Conservation (phyloP, 1,140 invertebrate genomes). For the Galleria mellonella region DNA sequence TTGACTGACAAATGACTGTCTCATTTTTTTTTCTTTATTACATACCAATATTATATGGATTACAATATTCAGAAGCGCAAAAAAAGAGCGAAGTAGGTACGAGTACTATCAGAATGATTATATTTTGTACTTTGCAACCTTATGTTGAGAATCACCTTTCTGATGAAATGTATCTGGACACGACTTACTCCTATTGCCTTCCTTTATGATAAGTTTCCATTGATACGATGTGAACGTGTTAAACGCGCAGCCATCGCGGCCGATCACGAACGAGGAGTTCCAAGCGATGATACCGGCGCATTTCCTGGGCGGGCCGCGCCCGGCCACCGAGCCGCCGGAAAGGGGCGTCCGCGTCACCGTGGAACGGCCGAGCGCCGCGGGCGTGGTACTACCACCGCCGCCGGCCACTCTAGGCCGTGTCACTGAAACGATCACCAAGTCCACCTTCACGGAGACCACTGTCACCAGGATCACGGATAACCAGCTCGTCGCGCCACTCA, state of each 20-base stretch:
- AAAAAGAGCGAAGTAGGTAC: too few species aligned
- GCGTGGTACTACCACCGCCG: conserved; percentile 84
- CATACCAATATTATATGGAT: too few species aligned
- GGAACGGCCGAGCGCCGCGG: conserved; percentile 69
- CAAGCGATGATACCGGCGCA: conserved; percentile 94
- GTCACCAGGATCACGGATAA: conserved; percentile 95
- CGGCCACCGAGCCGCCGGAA: conserved; percentile 24
- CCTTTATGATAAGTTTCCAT: conserved; percentile 1
- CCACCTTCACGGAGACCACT: conserved; percentile 94
- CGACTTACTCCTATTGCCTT: background rate
- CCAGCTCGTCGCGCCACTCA: conserved; percentile 85
- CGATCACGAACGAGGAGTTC: conserved; percentile 93
- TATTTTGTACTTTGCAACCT: too few species aligned
- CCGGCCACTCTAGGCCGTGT: conserved; percentile 88
- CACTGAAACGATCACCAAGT: conserved; percentile 95
- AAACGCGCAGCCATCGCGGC: conserved; percentile 80
- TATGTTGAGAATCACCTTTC: too few species aligned
- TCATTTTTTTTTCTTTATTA: too few species aligned
- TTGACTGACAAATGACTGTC: too few species aligned
- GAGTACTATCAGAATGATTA: too few species aligned
- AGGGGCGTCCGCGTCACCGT: conserved; percentile 72
- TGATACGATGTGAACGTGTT: conserved; percentile 64
- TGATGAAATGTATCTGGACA: background rate
- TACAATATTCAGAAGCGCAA: too few species aligned
- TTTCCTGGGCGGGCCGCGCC: conserved; percentile 79